phyloP scores from a whole-genome alignment of 2,888 invertebrate genomes.

The Lasioglossum figueresi region DNA sequence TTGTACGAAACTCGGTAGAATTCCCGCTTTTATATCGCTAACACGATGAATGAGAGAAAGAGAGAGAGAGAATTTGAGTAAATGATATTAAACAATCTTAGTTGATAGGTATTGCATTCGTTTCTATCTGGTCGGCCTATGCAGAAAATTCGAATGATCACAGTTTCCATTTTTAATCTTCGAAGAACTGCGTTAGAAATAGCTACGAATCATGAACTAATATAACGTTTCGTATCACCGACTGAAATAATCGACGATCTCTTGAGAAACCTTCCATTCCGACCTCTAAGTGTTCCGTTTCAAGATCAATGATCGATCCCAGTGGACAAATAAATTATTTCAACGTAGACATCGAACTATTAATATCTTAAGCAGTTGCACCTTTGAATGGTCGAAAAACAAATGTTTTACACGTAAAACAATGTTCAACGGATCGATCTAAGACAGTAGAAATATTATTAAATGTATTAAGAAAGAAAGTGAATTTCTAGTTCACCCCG shows the following conservation, averaged over 20 bases:
- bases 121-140: neutral
- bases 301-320: neutral
- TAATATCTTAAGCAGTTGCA: neutral
- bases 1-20: neutral
- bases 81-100: neutral
- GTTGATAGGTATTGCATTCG: too few relatives aligned
- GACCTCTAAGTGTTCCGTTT: neutral
- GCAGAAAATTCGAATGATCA: neutral
- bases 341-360: neutral
- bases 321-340: neutral
- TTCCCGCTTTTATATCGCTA: neutral
- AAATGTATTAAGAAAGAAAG: too few relatives aligned
- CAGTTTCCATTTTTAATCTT: neutral
- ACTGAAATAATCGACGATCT: conserved; percentile 3
- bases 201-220: neutral
- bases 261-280: neutral
- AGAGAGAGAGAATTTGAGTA: too few relatives aligned
- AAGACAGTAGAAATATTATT: too few relatives aligned
- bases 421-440: too few relatives aligned
- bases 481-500: too few relatives aligned
- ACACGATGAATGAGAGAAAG: neutral
- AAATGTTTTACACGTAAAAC: too few relatives aligned
- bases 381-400: neutral
- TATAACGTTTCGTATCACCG: neutral
- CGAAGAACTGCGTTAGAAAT: neutral